Base-by-base conservation (phyloP, 2,888 invertebrate genomes). In the Lycaena phlaeas region DNA sequence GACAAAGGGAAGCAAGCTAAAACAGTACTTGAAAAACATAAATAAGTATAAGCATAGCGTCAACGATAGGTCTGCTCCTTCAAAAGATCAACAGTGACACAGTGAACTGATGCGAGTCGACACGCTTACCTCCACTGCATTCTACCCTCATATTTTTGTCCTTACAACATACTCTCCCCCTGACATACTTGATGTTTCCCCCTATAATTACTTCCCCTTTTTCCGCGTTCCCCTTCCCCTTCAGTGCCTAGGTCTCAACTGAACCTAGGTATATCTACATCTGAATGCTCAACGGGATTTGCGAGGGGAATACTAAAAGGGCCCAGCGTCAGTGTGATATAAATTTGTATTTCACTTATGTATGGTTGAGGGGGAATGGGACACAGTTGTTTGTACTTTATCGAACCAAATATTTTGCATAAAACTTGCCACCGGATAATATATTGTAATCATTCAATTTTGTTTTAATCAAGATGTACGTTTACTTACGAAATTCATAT, bases 121-220 rank as follows among this genome's bases (percentile, higher is more conserved):
- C 82, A 81, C 78, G 79, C 74, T 81, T 76, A 78, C 74, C 76
- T 69, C 71, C 62, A 67, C 64, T 70, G 69, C 65, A 61, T 61
- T 62, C 63, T 64, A 61, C 75, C 76, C 75, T 69, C 64, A 64
- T 68, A 75, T 77, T 81, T 84, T 79, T 81, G 73, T 76, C 73
- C 78, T 74, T 73, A 69, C 73, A 75, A 71, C 71, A 76, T 72
- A 73, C 71, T 75, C 74, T 67, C 74, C 75, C 75, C 68, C 65
- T 79, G 81, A 81, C 82, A 82, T 74, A 82, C 82, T 82, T 77
- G 77, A 77, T 75, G 72, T 69, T 68, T 73, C 73, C 75, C 74
- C 64, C 52, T 58, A 65, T 76, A 74, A 81, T 81, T 78, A 78
- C 74, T 72, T 68, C 75, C 71, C 68, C 62, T 59, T 51, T 45